These are phyloP conservation scores for Trichogramma pretiosum DNA, from an alignment of 1,140 invertebrate genomes.

Conservation along the genomic window DNA sequence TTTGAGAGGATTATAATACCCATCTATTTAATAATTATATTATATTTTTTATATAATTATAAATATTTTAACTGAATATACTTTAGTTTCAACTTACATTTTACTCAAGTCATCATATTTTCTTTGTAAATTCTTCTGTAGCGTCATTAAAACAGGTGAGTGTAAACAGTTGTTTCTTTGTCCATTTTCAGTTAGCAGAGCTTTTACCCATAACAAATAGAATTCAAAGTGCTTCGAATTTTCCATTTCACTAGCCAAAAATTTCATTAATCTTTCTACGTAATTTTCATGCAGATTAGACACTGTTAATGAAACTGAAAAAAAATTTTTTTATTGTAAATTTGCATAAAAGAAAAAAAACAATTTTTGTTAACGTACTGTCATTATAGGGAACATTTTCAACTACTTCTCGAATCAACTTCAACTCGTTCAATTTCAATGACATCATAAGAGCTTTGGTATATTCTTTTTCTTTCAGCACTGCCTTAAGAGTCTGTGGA, in stretches of 20 bases:
- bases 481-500: conserved; percentile 57
- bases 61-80: neutral
- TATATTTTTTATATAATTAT: neutral
- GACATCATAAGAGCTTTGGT: conserved; percentile 71
- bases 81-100: conserved; percentile 46
- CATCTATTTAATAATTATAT: neutral
- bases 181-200: conserved; percentile 56
- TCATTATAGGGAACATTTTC: conserved; percentile 69
- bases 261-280: conserved; percentile 61
- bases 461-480: conserved; percentile 57
- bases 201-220: conserved; percentile 72
- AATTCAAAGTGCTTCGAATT: conserved; percentile 76
- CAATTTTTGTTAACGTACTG: conserved; percentile 45
- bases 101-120: conserved; percentile 75
- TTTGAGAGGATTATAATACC: too few species aligned
- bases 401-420: conserved; percentile 71
- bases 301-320: conserved; percentile 70
- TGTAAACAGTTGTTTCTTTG: conserved; percentile 47
- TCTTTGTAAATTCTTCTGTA: conserved; percentile 74
- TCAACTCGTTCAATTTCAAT: conserved; percentile 76
- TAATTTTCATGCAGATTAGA: conserved; percentile 63
- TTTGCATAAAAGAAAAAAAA: conserved; percentile 5
- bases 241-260: conserved; percentile 64
- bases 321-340: neutral
- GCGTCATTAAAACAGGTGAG: conserved; percentile 56